Base-by-base conservation (phyloP, 2,888 invertebrate genomes). In the Nemotelus nigrinus region DNA sequence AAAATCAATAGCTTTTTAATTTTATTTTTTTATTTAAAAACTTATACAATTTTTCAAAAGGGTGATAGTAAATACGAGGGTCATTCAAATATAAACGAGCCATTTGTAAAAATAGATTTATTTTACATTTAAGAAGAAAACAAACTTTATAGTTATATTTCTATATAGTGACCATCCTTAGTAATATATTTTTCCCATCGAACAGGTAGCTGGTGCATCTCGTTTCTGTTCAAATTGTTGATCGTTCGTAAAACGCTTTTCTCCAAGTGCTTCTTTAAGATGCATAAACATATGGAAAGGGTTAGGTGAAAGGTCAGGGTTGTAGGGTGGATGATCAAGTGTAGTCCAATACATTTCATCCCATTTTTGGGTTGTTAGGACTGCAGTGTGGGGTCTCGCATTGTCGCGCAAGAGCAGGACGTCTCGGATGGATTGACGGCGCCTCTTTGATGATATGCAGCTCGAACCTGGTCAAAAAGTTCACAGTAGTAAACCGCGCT, bases 241-340 rank as follows among this genome's bases (percentile, higher is more conserved):
- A 25, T 25, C 50, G 50, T 50, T 50, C 10, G 7, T 43, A 63
- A 63, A 63, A 63, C 43, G 3, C 63, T 63, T 43, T 63, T 43
- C 63, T 25, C 10, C 63, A 63, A 39, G 43, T 63, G 63, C 63
- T 41, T 41, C 43, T 43, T 75, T 64, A 1, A 75, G 7, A 41
- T 58, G 39, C 45, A 25, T 10, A 75, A 75, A 75, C 63, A 75
- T 43, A 64, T 44, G 50, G 47, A 48, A 75, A 53, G 63, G 50
- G 43, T 64, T 48, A 39, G 53, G 63, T 55, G 64, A 41, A 8
- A 75, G 39, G 43, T 60, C 64, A 6, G 64, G 75, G 39, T 2
- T 53, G 39, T 75, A 75, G 6, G 64, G 64, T 2, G 63, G 1
- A 43, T 63, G 41, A 39, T 63, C 43, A 63, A 63, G 63, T 63